These are phyloP conservation scores for Hirtodrosophila cameraria DNA, from an alignment of 2,888 invertebrate genomes.

Conservation along the genomic window DNA sequence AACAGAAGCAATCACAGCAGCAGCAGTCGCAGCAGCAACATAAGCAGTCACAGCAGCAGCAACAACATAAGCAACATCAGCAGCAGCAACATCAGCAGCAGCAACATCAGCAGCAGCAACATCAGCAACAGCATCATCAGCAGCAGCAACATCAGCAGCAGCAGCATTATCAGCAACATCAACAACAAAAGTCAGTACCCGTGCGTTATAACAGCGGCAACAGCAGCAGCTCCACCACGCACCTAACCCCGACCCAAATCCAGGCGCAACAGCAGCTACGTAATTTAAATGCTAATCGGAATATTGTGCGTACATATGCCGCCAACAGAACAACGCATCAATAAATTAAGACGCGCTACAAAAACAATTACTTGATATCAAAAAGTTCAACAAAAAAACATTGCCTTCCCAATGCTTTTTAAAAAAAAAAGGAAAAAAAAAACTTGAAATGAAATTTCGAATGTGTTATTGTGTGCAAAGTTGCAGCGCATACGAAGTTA, in stretches of 20 bases:
- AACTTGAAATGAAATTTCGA: conserved; percentile 4
- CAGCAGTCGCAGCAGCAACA: conserved; percentile 1
- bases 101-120: no score
- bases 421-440: no score
- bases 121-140: neutral
- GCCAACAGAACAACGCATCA: neutral
- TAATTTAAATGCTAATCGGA: neutral
- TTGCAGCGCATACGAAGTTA: neutral
- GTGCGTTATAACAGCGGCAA: neutral
- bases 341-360: neutral
- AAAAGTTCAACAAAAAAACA: neutral
- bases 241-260: neutral
- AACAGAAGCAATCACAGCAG: conserved; percentile 1
- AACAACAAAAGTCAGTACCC: neutral
- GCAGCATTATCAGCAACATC: neutral
- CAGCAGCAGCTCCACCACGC: neutral
- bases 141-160: neutral
- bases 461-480: neutral
- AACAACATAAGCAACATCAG: neutral
- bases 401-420: neutral
- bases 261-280: conserved; percentile 17
- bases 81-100: neutral
- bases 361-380: no score
- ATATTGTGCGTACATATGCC: neutral
- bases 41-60: conserved; percentile 3